Conservation (phyloP, 2,888 invertebrate species). For the Embidobia sp. region DNA sequence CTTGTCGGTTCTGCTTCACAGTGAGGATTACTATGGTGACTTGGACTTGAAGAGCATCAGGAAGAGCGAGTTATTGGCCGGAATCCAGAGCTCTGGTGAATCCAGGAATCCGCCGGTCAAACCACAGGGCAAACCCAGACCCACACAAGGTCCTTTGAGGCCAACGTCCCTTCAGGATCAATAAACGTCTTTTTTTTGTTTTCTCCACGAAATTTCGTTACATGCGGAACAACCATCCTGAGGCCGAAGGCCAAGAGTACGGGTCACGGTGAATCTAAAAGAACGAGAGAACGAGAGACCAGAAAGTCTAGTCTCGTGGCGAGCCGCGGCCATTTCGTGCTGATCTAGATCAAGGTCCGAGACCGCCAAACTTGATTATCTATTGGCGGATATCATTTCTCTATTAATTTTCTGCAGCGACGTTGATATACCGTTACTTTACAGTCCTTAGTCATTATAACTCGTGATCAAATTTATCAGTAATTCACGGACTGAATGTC, state of each 20-base stretch:
- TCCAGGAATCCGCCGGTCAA: slow-evolving; percentile 83
- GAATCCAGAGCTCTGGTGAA: slow-evolving; percentile 85
- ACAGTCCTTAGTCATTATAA: slow-evolving; percentile 49
- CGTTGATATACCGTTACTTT: slow-evolving; percentile 35
- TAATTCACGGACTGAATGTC: slow-evolving; percentile 34
- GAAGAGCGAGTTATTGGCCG: slow-evolving; percentile 95
- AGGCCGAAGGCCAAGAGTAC: slow-evolving; percentile 68
- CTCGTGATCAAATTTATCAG: slow-evolving; percentile 9
- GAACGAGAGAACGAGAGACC: slow-evolving; percentile 60
- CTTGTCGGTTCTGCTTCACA: slow-evolving; percentile 84
- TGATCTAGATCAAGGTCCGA: slow-evolving; percentile 54
- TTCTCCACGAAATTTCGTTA: slow-evolving; percentile 46
- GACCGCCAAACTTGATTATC: slow-evolving; percentile 49
- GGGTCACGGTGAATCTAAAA: slow-evolving; percentile 50
- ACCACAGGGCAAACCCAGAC: slow-evolving; percentile 83
- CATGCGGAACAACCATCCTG: slow-evolving; percentile 75
- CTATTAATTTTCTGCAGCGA: slow-evolving; percentile 33
- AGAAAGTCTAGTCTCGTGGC: slow-evolving; percentile 68
- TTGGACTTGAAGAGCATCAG: slow-evolving; percentile 97
- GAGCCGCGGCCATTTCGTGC: slow-evolving; percentile 57
- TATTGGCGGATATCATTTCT: slow-evolving; percentile 38
- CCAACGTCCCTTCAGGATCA: slow-evolving; percentile 80
- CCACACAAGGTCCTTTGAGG: slow-evolving; percentile 75
- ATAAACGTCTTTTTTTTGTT: slow-evolving; percentile 69
- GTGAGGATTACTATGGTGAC: slow-evolving; percentile 98